These are phyloP conservation scores for Tachycineta bicolor DNA, from an alignment of 2,113 vertebrate genomes.

Conservation along the genomic window DNA sequence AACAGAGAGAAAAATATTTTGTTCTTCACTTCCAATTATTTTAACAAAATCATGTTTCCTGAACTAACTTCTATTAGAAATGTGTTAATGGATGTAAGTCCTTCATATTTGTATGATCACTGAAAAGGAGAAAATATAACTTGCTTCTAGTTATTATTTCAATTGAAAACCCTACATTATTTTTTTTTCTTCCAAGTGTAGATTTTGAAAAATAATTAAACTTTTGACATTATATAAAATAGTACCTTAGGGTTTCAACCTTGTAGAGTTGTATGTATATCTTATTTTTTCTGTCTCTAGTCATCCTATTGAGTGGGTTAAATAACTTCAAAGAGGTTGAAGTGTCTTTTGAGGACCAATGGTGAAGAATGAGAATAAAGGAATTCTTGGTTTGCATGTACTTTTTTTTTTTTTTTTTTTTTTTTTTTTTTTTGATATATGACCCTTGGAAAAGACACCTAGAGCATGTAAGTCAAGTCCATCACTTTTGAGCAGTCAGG, in stretches of 20 bases:
- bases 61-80: not conserved
- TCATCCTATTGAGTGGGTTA: not conserved
- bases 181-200: not conserved
- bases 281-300: not conserved
- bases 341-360: not conserved
- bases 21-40: not conserved
- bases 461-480: not conserved
- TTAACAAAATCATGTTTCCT: not conserved
- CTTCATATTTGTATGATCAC: not conserved
- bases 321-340: not conserved
- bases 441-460: not conserved
- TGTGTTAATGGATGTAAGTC: not conserved
- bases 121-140: not conserved
- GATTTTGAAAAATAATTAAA: not conserved
- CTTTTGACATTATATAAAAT: not conserved
- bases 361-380: not conserved
- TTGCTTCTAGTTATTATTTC: not conserved
- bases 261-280: not conserved
- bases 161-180: not conserved
- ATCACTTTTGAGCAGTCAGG: not conserved
- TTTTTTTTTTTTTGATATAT: too few species aligned
- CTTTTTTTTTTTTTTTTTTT: too few species aligned
- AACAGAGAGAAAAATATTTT: not conserved
- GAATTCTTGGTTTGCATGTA: not conserved
- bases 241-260: not conserved